Evolutionary conservation across 1,140 invertebrate species (phyloP).

Genomic region (Bathynomus jamesi): DNA sequence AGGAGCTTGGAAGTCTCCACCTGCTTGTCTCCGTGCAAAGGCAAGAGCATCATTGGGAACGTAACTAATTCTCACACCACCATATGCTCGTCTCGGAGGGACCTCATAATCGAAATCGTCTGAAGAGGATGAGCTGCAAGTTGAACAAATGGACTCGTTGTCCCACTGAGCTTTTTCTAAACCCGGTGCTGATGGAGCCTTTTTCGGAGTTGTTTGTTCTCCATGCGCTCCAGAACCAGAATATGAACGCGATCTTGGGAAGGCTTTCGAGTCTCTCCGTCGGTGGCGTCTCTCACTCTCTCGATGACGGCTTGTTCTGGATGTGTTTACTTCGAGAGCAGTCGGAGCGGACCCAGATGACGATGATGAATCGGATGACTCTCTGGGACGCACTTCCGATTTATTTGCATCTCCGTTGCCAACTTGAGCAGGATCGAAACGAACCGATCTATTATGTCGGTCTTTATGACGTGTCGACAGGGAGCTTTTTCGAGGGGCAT

Average conservation of each 20-base stretch:
- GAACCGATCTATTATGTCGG: slow-evolving; percentile 34
- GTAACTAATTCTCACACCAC: slow-evolving; percentile 71
- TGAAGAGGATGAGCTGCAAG: slow-evolving; percentile 67
- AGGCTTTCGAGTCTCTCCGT: slow-evolving; percentile 31
- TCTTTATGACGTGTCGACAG: slow-evolving; percentile 27
- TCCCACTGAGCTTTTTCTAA: slow-evolving; percentile 40
- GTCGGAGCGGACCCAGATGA: slow-evolving; percentile 33
- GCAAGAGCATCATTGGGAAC: slow-evolving; percentile 80
- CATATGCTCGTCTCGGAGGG: slow-evolving; percentile 68
- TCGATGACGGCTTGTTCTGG: slow-evolving; percentile 39
- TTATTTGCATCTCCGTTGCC: background rate
- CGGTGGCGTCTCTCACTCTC: slow-evolving; percentile 43
- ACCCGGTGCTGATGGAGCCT: slow-evolving; percentile 36
- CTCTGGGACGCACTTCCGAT: slow-evolving; percentile 4
- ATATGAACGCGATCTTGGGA: slow-evolving; percentile 45
- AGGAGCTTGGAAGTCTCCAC: slow-evolving; percentile 10
- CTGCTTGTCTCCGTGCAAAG: slow-evolving; percentile 41
- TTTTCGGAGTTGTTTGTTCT: slow-evolving; percentile 36
- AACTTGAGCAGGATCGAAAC: slow-evolving; percentile 39
- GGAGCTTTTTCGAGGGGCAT: slow-evolving; percentile 27
- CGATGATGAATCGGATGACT: slow-evolving; percentile 26
- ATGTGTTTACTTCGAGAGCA: slow-evolving; percentile 16
- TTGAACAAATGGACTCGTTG: slow-evolving; percentile 64
- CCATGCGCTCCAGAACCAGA: slow-evolving; percentile 35
- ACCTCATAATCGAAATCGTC: slow-evolving; percentile 66